A percentile compares a stretch with the other conserved stretches of the same genome.
Conservation (phyloP, 2,888 invertebrate species). For the Eristalis tenax region DNA sequence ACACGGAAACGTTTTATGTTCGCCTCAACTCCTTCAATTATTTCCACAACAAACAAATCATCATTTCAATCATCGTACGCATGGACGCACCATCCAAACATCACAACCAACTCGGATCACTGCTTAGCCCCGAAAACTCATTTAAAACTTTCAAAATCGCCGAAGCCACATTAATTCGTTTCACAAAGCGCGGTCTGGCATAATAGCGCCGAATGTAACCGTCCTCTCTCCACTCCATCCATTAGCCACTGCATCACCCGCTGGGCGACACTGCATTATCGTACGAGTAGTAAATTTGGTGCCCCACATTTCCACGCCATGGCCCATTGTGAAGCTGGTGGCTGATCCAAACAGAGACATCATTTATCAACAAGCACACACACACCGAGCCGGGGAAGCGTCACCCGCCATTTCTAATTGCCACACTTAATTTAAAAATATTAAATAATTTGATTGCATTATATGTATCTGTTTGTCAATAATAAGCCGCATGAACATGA, state of each 20-base stretch:
- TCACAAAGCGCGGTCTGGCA: background rate
- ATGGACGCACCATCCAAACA: background rate
- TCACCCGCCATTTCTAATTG: constrained; percentile 36
- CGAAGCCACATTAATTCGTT: background rate
- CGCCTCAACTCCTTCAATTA: background rate
- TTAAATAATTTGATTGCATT: constrained; percentile 66
- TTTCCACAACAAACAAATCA: background rate
- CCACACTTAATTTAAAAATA: constrained; percentile 46
- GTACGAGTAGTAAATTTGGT: background rate
- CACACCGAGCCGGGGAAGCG: background rate
- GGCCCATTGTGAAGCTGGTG: background rate
- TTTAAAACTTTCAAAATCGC: background rate
- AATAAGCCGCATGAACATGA: constrained; percentile 37
- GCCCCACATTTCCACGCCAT: background rate
- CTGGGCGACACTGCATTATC: background rate
- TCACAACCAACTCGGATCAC: background rate
- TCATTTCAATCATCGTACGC: background rate
- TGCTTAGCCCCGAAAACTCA: background rate
- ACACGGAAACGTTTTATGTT: too few relatives aligned
- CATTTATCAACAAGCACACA: background rate
- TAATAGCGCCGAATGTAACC: background rate
- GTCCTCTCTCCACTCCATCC: background rate
- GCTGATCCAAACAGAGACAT: background rate
- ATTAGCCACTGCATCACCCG: background rate
- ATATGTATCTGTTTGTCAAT: constrained; percentile 28